phyloP scores from a whole-genome alignment of 2,797 vertebrate genomes.

The Ctenochaetus hawaiiensis region DNA sequence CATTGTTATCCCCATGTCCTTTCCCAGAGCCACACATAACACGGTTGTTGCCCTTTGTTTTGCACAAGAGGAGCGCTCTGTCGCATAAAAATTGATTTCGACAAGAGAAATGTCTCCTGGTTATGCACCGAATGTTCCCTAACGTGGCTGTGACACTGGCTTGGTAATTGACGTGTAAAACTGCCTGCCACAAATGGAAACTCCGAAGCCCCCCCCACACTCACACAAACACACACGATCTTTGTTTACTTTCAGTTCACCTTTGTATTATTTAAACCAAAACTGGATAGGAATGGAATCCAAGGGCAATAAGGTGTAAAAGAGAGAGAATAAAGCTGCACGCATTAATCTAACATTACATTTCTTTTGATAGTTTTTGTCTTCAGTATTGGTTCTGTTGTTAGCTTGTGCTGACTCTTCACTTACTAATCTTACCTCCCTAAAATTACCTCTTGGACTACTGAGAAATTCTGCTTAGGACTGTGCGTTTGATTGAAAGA shows the following conservation, averaged over 20 bases:
- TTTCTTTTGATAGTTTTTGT: constrained; percentile 28
- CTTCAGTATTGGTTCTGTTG: constrained; percentile 24
- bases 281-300: constrained; percentile 35
- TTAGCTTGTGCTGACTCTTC: constrained; percentile 59
- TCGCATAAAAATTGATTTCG: constrained; percentile 66
- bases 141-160: constrained; percentile 46
- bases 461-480: constrained; percentile 53
- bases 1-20: constrained; percentile 22
- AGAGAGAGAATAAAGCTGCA: constrained; percentile 34
- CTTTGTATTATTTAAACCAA: constrained; percentile 30
- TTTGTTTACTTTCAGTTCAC: constrained; percentile 48
- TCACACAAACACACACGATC: neutral
- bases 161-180: constrained; percentile 64
- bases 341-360: constrained; percentile 33
- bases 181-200: constrained; percentile 45
- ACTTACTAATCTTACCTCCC: constrained; percentile 51
- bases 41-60: constrained; percentile 54
- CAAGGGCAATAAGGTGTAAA: constrained; percentile 47
- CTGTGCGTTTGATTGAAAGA: constrained; percentile 49
- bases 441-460: constrained; percentile 49
- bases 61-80: constrained; percentile 43
- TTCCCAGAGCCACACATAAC: constrained; percentile 37
- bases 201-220: neutral
- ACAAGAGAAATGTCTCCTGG: constrained; percentile 65
- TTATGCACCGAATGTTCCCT: constrained; percentile 54